Base-by-base conservation (phyloP, 2,888 invertebrate species). In the Amblyjoppa proteus region DNA sequence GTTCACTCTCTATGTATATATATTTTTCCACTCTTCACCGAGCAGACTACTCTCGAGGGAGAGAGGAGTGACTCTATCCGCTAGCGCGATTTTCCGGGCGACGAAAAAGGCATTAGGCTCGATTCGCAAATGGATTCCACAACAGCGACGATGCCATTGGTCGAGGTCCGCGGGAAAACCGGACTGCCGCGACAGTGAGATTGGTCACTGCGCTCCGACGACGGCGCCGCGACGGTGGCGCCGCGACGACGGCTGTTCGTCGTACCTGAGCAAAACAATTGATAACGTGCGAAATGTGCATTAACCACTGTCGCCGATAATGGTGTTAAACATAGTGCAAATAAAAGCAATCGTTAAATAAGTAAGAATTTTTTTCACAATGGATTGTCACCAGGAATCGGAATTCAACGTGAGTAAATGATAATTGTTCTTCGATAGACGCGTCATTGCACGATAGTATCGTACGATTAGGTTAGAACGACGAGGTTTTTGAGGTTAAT, bases 361-460 rank as follows among this genome's bases (percentile, higher is more conserved):
- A 34, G 31, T 16, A 64, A 34, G 25, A 53, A 51, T 51, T 66
- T 66, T 66, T 20, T 20, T 51, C 2, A 49, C 16, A 53, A 85
- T 85, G 85, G 85, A 83, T 31, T 76, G 79, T 49, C 11, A 20
- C 3, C 61, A 77, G 51, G 73, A 68, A 41, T 69, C 80, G 20
- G 76, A 74, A 45, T 80, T 85, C 41, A 75, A 83, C 13, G 85
- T 85, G 20, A 85, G 85, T 85, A 56, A 2, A 56, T 3, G 6
- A 49, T 31, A 74, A 9, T 45, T 28, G 5, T 6, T 9, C 28
- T 25, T n/a, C 38, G 13, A 11, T 69, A 20, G 0, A 28, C 49
- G 49, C 45, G 41, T 75, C 5, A 56, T 49, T 28, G 64, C 9
- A 41, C n/a, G 11, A 13, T 76, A 71, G 31, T 34, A 41, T 20